Base-by-base conservation (phyloP, 2,797 vertebrate genomes). In the Loris lydekkerianus region DNA sequence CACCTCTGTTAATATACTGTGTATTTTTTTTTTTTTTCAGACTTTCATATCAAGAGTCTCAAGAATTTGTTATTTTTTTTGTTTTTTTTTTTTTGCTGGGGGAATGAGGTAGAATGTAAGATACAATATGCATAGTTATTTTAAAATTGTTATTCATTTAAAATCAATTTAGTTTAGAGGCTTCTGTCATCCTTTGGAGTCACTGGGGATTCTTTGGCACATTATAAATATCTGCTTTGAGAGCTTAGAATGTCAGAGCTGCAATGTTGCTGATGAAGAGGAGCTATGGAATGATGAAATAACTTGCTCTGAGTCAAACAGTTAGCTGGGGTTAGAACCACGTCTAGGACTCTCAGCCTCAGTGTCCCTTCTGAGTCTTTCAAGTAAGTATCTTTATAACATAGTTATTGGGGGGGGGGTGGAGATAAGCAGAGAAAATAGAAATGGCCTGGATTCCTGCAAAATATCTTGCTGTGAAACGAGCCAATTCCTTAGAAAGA, bases 1-100 rank as follows among this genome's bases (percentile, higher is more conserved):
- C 11, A n/a, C 4, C 2, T 43, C 69, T 94, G 21, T 70, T 63
- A 70, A 73, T 60, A 77, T 75, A n/a, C 89, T 94, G 80, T 84
- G 11, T 89, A 27, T 94, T 43, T 93, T 96, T 94, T 95, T 49
- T 65, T 56, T 95, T 49, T 65, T 56, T 7, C 10, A 92, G 63
- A 60, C 4, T 53, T 73, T 73, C 63, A 37, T 75, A 21, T 27
- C 14, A 84, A 14, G 53, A 63, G 3, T 70, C 27, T 67, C 15
- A 87, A 14, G 53, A 75, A 4, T 70, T 40, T 60, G 31, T 18
- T 53, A 58, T 3, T 81, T 29, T 46, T 25, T 72, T 46, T 80
- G 17, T 67, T 3, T 81, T 29, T 46, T 25, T 72, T 46, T 80
- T 21, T 40, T 61, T 60, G 40, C 31, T 17, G 3, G 13, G 29